phyloP scores from a whole-genome alignment of 2,888 invertebrate species.

The Agonopterix arenella region DNA sequence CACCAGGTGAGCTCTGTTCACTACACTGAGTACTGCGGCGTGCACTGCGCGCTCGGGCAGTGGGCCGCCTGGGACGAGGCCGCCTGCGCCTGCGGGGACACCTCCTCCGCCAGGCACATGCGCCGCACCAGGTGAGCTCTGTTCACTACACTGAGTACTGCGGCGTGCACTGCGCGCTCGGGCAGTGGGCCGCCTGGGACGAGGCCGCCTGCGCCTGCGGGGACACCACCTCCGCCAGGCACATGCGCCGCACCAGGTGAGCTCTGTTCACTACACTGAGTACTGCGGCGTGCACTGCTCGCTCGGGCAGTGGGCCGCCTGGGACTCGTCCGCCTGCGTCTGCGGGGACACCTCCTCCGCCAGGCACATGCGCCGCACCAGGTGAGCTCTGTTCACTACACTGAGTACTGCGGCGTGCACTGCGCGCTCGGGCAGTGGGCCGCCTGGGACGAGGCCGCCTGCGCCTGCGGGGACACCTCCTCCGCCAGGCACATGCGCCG shows the following conservation, averaged over 20 bases:
- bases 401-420: constrained; percentile 75
- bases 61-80: constrained; percentile 80
- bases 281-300: constrained; percentile 81
- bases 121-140: constrained; percentile 48
- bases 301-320: constrained; percentile 78
- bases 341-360: constrained; percentile 63
- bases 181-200: constrained; percentile 80
- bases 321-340: constrained; percentile 77
- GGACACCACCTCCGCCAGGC: constrained; percentile 43
- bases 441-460: constrained; percentile 77
- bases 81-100: constrained; percentile 74
- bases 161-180: constrained; percentile 81
- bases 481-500: constrained; percentile 58
- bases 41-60: constrained; percentile 80
- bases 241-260: constrained; percentile 63
- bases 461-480: constrained; percentile 68
- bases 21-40: constrained; percentile 58
- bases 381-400: constrained; percentile 24
- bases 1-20: constrained; percentile 35
- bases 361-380: constrained; percentile 59
- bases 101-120: constrained; percentile 53
- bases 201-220: constrained; percentile 75
- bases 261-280: too few relatives aligned
- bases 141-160: constrained; percentile 34
- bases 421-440: constrained; percentile 81